Evolutionary conservation across 2,797 vertebrate genomes (phyloP).

Genomic region (Xerus rutilus): DNA sequence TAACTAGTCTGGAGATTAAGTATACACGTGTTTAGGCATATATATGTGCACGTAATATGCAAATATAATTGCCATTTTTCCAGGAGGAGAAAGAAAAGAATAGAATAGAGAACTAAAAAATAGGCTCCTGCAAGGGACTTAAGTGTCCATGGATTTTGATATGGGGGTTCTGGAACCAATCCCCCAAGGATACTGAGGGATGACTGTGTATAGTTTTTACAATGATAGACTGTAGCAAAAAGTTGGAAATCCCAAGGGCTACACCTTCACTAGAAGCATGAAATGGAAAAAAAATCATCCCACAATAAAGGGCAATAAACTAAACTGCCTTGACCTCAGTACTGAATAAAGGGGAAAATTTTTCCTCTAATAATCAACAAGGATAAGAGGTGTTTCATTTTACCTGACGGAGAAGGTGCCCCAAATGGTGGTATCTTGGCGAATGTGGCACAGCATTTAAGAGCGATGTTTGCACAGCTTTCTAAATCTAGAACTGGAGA

Average conservation of each 20-base stretch:
- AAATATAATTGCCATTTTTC: too few relatives aligned
- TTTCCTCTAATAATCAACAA: background rate
- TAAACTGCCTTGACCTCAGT: background rate
- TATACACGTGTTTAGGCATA: too few relatives aligned
- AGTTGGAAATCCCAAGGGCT: background rate
- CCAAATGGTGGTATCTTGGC: constrained; percentile 91
- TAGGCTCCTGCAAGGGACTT: too few relatives aligned
- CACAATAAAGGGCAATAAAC: background rate
- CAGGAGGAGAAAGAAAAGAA: too few relatives aligned
- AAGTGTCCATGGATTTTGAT: too few relatives aligned
- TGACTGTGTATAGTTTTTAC: background rate
- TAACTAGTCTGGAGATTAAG: too few relatives aligned
- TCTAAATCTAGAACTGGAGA: background rate
- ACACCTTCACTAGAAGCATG: background rate
- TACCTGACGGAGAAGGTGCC: constrained; percentile 89
- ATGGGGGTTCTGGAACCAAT: too few relatives aligned
- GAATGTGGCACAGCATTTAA: constrained; percentile 91
- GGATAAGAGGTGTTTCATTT: too few relatives aligned
- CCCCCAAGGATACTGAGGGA: background rate
- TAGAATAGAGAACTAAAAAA: too few relatives aligned
- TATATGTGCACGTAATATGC: too few relatives aligned
- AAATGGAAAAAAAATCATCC: background rate
- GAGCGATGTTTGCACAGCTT: constrained; percentile 83
- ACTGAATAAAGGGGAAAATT: background rate
- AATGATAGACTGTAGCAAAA: background rate